Evolutionary conservation across 2,113 vertebrate genomes (phyloP), one percentile per base, ranked within the genome.

Genomic region (Archilochus colubris): DNA sequence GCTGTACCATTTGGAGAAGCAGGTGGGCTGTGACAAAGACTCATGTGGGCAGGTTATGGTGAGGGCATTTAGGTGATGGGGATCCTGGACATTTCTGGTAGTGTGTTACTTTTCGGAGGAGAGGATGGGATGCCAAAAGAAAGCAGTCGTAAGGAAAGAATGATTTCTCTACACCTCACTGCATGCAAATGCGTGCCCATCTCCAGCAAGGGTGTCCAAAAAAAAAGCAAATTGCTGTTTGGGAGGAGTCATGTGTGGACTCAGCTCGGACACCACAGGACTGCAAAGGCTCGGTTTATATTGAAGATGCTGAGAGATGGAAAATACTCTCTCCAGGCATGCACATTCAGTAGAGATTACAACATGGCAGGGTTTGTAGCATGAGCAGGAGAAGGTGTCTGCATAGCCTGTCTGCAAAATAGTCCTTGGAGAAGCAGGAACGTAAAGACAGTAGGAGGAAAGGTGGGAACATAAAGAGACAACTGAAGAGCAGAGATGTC

Each of bases 1-100:
- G 78, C 75, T 57, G 46, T 58, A 75, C 43, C 46, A 7, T 86
- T 73, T 88, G 66, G 69, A 92, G 76, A 72, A 84, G 62, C n/a
- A 75, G 70, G 33, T 7, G 1, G 51, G 69, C 79, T 91, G 77
- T 59, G 61, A 58, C 31, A 50, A 72, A 67, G 62, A 19, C 53
- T 91, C 46, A 50, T 1, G 2, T 55, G 70, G 67, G 83, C 51
- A 54, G 43, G 22, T 28, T 19, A 38, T 53, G 69, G 44, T 15
- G 50, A 66, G 82, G 31, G 40, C 3, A 12, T 16, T 2, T 3
- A 75, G 81, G 61, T 77, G 61, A 25, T 58, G 46, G 63, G 54
- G 95, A 57, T 92, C 69, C 81, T 89, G n/a, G 12, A 8, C 12
- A 0, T 57, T 93, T 63, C 53, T 80, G 48, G 10, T 55, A 9